phyloP scores from a whole-genome alignment of 2,113 vertebrate species.

The Noctilio leporinus region DNA sequence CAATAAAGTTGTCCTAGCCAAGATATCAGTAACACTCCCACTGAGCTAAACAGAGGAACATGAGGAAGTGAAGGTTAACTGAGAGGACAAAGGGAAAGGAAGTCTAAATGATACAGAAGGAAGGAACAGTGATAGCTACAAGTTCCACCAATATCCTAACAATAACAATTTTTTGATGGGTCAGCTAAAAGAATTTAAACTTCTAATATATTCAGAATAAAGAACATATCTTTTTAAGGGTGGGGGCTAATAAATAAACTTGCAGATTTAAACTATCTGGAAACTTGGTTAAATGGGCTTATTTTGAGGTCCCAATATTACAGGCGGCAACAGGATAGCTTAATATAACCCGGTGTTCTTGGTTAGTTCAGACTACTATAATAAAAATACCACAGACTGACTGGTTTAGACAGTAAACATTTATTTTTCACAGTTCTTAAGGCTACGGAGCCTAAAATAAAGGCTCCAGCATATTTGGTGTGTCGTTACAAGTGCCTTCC shows the following conservation, averaged over 20 bases:
- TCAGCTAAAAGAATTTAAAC: not conserved
- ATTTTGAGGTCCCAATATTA: not conserved
- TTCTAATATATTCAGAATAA: not conserved
- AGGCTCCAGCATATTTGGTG: not conserved
- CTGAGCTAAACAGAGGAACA: not conserved
- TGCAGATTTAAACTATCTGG: not conserved
- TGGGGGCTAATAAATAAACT: not conserved
- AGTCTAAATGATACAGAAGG: not conserved
- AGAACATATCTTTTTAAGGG: not conserved
- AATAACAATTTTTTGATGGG: not conserved
- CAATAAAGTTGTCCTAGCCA: not conserved
- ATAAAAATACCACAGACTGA: not conserved
- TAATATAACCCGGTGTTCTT: not conserved
- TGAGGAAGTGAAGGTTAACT: not conserved
- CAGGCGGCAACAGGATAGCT: not conserved
- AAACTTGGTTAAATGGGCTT: slow-evolving; percentile 8
- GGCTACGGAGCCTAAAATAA: not conserved
- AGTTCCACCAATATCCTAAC: not conserved
- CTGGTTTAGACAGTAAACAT: not conserved
- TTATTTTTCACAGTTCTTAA: not conserved
- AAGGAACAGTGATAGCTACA: not conserved
- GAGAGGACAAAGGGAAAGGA: not conserved
- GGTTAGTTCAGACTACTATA: not conserved
- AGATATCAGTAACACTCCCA: not conserved
- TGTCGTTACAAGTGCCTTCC: not conserved